A percentile compares a stretch with the other conserved stretches of the same genome.
These are phyloP conservation scores for Macrophya annulata DNA, from an alignment of 2,888 invertebrate species.

Conservation along the genomic window DNA sequence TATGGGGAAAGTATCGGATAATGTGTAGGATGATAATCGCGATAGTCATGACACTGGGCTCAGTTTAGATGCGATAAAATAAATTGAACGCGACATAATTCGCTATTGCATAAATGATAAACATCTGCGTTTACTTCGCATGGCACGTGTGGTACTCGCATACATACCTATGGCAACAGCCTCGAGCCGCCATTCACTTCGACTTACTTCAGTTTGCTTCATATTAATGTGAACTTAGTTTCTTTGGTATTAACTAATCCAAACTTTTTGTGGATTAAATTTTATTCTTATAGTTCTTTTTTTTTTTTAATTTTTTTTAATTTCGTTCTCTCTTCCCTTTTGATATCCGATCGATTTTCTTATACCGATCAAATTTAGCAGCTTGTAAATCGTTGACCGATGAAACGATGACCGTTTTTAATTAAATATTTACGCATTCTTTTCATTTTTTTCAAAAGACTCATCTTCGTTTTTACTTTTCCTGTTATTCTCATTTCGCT, in stretches of 20 bases:
- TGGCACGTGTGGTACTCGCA: constrained; percentile 35
- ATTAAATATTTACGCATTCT: no score
- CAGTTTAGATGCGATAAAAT: constrained; percentile 37
- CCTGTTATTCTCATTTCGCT: background rate
- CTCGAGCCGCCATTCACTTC: constrained; percentile 34
- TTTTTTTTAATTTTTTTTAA: background rate
- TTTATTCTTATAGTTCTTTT: background rate
- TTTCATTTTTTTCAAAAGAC: background rate
- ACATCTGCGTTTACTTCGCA: constrained; percentile 19
- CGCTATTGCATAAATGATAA: constrained; percentile 44
- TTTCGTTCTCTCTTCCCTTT: no score
- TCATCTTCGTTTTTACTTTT: background rate
- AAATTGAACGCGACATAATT: constrained; percentile 34
- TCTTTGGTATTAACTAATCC: background rate
- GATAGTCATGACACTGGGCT: background rate
- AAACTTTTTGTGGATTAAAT: background rate
- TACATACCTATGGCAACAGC: background rate
- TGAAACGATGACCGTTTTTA: background rate
- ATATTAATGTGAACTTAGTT: background rate
- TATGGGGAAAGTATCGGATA: background rate
- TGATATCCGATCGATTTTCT: background rate
- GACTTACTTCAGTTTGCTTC: constrained; percentile 20
- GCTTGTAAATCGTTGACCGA: background rate
- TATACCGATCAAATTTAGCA: background rate
- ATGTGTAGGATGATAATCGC: background rate